These are phyloP conservation scores for Neosalanx taihuensis DNA, from an alignment of 2,797 vertebrate species.

Conservation along the genomic window DNA sequence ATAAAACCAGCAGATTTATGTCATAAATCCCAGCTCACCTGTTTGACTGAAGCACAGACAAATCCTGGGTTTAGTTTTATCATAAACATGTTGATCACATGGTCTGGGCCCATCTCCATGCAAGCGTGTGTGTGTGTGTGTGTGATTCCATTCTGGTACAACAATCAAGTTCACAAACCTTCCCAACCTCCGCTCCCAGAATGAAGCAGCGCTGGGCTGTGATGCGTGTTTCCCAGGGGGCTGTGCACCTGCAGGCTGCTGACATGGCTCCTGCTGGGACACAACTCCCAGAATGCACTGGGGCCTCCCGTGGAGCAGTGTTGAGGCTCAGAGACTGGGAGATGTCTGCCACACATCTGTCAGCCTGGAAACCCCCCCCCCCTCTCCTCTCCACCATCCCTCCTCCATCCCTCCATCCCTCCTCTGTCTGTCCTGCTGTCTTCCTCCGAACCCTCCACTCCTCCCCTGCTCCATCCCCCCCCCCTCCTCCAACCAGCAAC, in stretches of 20 bases:
- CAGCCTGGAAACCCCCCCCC: conserved; percentile 37
- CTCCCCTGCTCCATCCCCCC: conserved; percentile 4
- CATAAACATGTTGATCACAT: background rate
- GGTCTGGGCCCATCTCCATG: background rate
- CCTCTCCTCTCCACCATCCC: conserved; percentile 15
- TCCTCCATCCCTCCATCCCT: conserved; percentile 1
- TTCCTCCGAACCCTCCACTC: conserved; percentile 25
- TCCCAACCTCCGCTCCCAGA: conserved; percentile 62
- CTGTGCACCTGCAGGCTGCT: conserved; percentile 64
- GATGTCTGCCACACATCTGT: conserved; percentile 44
- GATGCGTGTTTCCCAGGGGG: conserved; percentile 56
- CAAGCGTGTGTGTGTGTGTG: conserved; percentile 18
- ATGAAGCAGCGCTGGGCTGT: conserved; percentile 51
- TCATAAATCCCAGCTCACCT: too few relatives aligned
- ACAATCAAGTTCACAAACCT: conserved; percentile 47
- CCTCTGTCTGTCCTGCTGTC: background rate
- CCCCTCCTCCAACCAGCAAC: background rate
- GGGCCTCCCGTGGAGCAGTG: conserved; percentile 53
- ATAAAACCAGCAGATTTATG: too few relatives aligned
- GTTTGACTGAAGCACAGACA: too few relatives aligned
- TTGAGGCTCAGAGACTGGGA: conserved; percentile 12
- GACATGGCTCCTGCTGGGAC: conserved; percentile 65
- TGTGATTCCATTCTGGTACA: conserved; percentile 42
- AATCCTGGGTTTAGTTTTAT: too few relatives aligned
- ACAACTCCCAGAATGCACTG: conserved; percentile 66